phyloP scores from a whole-genome alignment of 2,888 invertebrate genomes.

The Mythimna impura region DNA sequence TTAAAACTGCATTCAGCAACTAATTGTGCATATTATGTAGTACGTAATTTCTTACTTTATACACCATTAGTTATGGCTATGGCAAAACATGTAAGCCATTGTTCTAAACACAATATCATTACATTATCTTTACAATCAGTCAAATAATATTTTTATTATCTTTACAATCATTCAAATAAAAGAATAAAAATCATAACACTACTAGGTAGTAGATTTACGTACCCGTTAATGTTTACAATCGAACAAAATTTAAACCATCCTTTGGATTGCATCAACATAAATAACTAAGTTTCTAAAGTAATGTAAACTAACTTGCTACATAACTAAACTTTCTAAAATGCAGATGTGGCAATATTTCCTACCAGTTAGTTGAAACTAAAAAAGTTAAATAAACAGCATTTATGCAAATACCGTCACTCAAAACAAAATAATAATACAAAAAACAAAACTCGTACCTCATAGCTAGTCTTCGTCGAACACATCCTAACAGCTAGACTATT shows the following conservation, averaged over 20 bases:
- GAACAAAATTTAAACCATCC: neutral
- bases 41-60: too few species aligned
- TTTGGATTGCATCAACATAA: neutral
- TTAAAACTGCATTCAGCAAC: too few species aligned
- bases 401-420: neutral
- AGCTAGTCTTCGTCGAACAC: slow-evolving; percentile 77
- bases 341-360: slow-evolving; percentile 45
- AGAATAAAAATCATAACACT: neutral
- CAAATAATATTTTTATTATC: neutral
- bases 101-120: too few species aligned
- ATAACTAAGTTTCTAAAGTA: neutral
- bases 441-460: slow-evolving; percentile 83
- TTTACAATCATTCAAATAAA: neutral
- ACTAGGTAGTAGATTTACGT: too few species aligned
- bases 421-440: slow-evolving; percentile 26
- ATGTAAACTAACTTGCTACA: neutral
- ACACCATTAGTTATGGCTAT: too few species aligned
- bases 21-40: too few species aligned
- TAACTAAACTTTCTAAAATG: slow-evolving; percentile 40
- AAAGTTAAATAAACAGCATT: neutral
- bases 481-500: slow-evolving; percentile 76
- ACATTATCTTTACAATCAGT: too few species aligned
- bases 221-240: slow-evolving; percentile 42
- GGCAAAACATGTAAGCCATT: too few species aligned
- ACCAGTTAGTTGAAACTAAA: neutral